Percentiles rank a stretch among this genome's conserved stretches.
Conservation (phyloP, 1,140 invertebrate genomes). For the Bombus turneri region DNA sequence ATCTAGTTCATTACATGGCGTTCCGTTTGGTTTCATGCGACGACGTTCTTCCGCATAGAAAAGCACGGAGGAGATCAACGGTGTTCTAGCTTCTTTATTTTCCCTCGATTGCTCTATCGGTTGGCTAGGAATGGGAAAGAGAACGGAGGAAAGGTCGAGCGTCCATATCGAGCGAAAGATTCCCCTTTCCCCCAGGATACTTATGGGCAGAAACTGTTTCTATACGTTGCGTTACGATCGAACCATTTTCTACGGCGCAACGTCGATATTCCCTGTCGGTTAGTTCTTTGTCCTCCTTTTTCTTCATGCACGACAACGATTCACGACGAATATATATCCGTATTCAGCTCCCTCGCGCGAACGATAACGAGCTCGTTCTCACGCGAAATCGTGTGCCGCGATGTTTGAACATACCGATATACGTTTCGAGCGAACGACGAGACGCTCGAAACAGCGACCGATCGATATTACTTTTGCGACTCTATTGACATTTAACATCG, state of each 20-base stretch:
- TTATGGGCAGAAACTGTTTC: not conserved
- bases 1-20: not conserved
- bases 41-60: not conserved
- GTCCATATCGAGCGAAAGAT: not conserved
- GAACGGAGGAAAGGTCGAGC: not conserved
- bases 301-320: conserved; percentile 15
- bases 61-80: not conserved
- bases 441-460: conserved; percentile 21
- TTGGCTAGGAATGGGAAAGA: not conserved
- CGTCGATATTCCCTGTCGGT: not conserved
- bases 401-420: not conserved
- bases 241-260: not conserved
- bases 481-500: conserved; percentile 50
- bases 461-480: conserved; percentile 35
- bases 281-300: not conserved
- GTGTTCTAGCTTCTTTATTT: not conserved
- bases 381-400: conserved; percentile 11
- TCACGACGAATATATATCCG: conserved; percentile 17
- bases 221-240: too few species aligned
- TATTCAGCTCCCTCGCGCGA: conserved; percentile 3
- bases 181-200: not conserved
- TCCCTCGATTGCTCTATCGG: not conserved
- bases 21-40: not conserved
- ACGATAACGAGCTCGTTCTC: conserved; percentile 8
- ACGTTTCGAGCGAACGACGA: conserved; percentile 7